Base-by-base conservation (phyloP, 30 jellyfish, hydroid and myxozoan species). In the Rhopilema esculentum region DNA sequence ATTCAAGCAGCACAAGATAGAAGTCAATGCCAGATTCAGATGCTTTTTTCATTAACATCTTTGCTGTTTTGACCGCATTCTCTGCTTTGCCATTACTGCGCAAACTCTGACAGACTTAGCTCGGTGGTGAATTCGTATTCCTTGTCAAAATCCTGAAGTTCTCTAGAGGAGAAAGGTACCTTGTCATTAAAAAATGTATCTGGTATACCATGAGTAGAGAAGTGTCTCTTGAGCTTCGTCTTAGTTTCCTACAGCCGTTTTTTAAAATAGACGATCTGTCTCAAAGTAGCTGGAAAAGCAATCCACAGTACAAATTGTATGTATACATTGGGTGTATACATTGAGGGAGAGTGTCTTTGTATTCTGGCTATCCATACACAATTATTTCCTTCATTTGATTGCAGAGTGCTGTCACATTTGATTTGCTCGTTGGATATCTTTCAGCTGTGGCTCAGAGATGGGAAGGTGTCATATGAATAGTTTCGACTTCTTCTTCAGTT, bases 151-250 rank as follows among this genome's bases (percentile, higher is more conserved):
- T 70, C 66, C 8, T 29, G 62, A 23, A 77, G 62, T 40, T 77
- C 77, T 28, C 62, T 8, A 1, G 88, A 77, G 23, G 88, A 77
- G 65, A 77, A 51, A 21, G 88, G 88, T 15, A 27, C 0, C 16
- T 77, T n/a, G 67, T 67, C 73, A 24, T 83, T 82, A 0, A 82
- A 66, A 40, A 68, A 72, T 75, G 66, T 66, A 6, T 82, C 83
- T 30, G 91, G 84, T 68, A 68, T 82, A 50, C 65, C 83, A 82
- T 82, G 83, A 19, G 83, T 82, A 1, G 66, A 82, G 25, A 82
- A 82, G 0, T 66, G 83, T 67, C 91, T 9, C 66, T 82, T 66
- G 22, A 66, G 57, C 72, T 68, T 82, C 49, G 0, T 52, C 53
- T 19, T 65, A 30, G 40, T 69, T 64, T 79, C 72, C 48, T 1